phyloP scores from a whole-genome alignment of 2,113 vertebrate genomes.

The Tychaedon coryphoeus region DNA sequence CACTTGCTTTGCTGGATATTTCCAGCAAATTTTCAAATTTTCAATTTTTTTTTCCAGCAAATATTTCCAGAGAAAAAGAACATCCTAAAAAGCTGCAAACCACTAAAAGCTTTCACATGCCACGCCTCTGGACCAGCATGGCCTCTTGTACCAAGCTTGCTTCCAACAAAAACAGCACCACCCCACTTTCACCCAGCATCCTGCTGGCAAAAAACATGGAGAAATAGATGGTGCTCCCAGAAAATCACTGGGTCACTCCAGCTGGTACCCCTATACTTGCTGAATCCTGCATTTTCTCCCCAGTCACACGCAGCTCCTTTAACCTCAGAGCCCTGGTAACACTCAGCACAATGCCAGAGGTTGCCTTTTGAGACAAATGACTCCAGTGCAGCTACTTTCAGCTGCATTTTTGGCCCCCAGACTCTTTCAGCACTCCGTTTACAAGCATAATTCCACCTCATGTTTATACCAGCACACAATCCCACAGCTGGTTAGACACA shows the following conservation, averaged over 20 bases:
- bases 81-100: background rate
- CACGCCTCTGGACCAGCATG: background rate
- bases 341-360: background rate
- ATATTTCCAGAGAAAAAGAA: background rate
- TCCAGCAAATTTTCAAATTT: too few species aligned
- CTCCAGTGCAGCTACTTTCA: background rate
- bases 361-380: background rate
- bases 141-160: background rate
- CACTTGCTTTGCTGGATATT: background rate
- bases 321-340: background rate
- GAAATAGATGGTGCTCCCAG: background rate
- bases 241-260: background rate
- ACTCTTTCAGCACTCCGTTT: background rate
- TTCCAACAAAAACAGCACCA: background rate
- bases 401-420: background rate
- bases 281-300: constrained; percentile 5
- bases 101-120: background rate
- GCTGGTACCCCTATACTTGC: background rate
- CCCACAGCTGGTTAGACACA: background rate
- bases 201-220: background rate
- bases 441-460: background rate
- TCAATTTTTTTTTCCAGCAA: too few species aligned
- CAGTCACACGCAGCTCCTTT: background rate
- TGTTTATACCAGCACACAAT: background rate
- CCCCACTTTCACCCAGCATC: background rate